Percentiles rank a stretch among this genome's conserved stretches.
These are phyloP conservation scores for Channallabes apus DNA, from an alignment of 2,797 vertebrate genomes.

Conservation along the genomic window DNA sequence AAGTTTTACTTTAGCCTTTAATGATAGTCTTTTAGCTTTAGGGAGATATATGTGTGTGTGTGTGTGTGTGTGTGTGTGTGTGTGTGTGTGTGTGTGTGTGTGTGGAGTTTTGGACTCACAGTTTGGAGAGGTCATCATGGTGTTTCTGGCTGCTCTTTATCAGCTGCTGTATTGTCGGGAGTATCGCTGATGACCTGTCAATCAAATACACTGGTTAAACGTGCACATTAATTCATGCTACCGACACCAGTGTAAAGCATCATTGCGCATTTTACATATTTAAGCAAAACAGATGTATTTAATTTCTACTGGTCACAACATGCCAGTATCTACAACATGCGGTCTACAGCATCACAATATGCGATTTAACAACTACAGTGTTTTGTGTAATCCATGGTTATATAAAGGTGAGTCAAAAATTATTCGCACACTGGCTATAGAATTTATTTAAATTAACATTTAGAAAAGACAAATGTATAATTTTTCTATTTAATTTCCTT, in stretches of 20 bases:
- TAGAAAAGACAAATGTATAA: too few species aligned
- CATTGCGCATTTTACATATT: neutral
- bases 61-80: too few species aligned
- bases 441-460: too few species aligned
- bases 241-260: neutral
- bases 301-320: too few species aligned
- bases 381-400: neutral
- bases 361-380: neutral
- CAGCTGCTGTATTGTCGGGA: constrained; percentile 87
- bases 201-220: constrained; percentile 1
- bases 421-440: too few species aligned
- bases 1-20: neutral
- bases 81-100: too few species aligned
- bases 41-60: too few species aligned
- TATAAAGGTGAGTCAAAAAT: neutral
- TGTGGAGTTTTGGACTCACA: constrained; percentile 70
- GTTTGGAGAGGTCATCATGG: constrained; percentile 84
- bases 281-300: neutral
- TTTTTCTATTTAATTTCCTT: too few species aligned
- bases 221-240: neutral
- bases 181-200: constrained; percentile 79
- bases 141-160: constrained; percentile 90
- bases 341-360: too few species aligned
- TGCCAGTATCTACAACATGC: too few species aligned
- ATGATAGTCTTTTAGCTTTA: neutral